Percentiles rank a stretch among this genome's conserved stretches.
These are phyloP conservation scores for Grammomys surdaster DNA, from an alignment of 2,113 vertebrate species.

Conservation along the genomic window DNA sequence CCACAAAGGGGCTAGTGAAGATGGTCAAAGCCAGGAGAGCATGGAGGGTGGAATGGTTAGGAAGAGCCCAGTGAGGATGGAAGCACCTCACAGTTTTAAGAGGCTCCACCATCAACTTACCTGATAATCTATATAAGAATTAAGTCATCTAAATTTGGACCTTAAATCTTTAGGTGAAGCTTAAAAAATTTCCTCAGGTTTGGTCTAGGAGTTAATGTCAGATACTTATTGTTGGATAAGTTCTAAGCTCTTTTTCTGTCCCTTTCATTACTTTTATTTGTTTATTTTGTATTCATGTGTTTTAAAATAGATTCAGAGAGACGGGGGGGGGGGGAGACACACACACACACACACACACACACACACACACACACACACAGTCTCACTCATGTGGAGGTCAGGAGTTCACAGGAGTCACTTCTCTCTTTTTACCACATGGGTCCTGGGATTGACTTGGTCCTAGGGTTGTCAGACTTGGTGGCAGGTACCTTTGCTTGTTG, in stretches of 20 bases:
- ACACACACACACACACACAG: not conserved
- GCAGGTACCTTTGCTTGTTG: not conserved
- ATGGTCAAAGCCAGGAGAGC: not conserved
- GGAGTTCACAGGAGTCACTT: not conserved
- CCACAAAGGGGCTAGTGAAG: not conserved
- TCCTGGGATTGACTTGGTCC: not conserved
- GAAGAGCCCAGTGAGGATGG: not conserved
- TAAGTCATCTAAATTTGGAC: not conserved
- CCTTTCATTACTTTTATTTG: not conserved
- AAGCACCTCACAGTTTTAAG: constrained; percentile 19
- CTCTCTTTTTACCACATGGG: not conserved
- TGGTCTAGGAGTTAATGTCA: not conserved
- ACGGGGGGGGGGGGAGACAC: no score
- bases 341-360: no score
- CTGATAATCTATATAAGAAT: not conserved
- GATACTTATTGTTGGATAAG: constrained; percentile 7
- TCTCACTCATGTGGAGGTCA: not conserved
- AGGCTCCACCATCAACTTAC: not conserved
- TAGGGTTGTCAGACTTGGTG: not conserved
- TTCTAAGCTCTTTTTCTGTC: not conserved
- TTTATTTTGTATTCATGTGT: not conserved
- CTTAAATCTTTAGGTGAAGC: not conserved
- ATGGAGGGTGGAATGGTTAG: not conserved
- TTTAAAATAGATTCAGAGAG: not conserved
- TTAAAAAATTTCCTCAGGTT: constrained; percentile 31